phyloP scores from a whole-genome alignment of 2,888 invertebrate species.

The Eudemis profundana region DNA sequence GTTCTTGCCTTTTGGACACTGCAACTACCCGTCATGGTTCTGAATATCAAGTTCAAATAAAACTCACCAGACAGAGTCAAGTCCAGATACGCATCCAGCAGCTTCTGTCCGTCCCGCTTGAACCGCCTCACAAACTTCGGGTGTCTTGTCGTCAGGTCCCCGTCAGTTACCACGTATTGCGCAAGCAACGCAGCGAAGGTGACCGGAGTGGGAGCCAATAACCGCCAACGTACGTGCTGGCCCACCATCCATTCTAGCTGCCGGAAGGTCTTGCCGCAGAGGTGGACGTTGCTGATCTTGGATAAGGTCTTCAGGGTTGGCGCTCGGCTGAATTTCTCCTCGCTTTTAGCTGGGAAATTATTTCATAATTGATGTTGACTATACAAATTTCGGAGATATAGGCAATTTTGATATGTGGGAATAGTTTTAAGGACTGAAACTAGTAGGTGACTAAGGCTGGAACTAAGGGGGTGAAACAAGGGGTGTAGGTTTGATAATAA shows the following conservation, averaged over 20 bases:
- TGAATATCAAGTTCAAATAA: no score
- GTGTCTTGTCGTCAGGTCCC: constrained; percentile 71
- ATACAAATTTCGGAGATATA: no score
- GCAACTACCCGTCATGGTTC: no score
- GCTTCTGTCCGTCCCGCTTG: constrained; percentile 70
- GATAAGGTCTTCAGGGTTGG: constrained; percentile 72
- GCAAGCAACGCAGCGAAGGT: constrained; percentile 73
- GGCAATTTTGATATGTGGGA: no score
- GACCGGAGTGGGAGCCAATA: constrained; percentile 74
- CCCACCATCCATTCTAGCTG: constrained; percentile 82
- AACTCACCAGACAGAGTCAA: constrained; percentile 76
- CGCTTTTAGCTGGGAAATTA: constrained; percentile 70
- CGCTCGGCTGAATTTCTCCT: constrained; percentile 74
- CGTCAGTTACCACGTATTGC: constrained; percentile 72
- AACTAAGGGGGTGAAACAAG: no score
- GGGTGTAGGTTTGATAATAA: no score
- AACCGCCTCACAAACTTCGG: constrained; percentile 74
- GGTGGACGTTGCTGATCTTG: constrained; percentile 68
- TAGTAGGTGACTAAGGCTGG: no score
- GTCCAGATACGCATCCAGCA: constrained; percentile 74
- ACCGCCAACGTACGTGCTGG: constrained; percentile 75
- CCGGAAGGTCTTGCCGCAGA: constrained; percentile 75
- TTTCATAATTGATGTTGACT: background rate
- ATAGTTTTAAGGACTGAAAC: no score
- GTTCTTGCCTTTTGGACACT: no score